Percentiles rank a stretch among this genome's conserved stretches.
Evolutionary conservation across 2,888 invertebrate genomes (phyloP).

Genomic region (Scaptomyza flava): DNA sequence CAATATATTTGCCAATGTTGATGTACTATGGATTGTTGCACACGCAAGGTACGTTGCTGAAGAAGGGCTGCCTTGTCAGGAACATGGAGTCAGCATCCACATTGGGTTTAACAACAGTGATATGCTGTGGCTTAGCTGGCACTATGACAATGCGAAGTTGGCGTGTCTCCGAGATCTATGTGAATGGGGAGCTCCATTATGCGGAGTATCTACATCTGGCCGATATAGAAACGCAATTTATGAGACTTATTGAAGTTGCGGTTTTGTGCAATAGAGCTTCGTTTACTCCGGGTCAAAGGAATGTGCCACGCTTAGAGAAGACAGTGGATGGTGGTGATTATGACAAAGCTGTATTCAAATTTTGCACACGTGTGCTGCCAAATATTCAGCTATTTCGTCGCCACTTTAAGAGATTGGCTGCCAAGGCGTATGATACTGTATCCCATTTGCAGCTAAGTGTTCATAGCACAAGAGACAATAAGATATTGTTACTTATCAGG

Average conservation of each 20-base stretch:
- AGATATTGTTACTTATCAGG: conserved; percentile 47
- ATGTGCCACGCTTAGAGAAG: conserved; percentile 41
- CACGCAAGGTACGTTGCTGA: background rate
- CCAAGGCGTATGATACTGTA: conserved; percentile 16
- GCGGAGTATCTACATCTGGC: rapidly evolving
- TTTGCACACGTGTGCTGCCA: conserved; percentile 9
- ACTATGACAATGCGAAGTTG: conserved; percentile 37
- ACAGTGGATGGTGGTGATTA: conserved; percentile 35
- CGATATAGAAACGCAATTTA: background rate
- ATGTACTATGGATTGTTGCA: conserved; percentile 39
- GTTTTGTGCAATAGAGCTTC: conserved; percentile 58
- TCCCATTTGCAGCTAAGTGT: conserved; percentile 48
- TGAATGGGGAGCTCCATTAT: conserved; percentile 17
- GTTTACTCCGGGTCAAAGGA: conserved; percentile 28
- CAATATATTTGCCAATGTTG: conserved; percentile 45
- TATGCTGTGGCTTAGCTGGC: conserved; percentile 42
- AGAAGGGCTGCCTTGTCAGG: conserved; percentile 28
- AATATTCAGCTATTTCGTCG: conserved; percentile 39
- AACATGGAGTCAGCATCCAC: conserved; percentile 52
- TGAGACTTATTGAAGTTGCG: conserved; percentile 34
- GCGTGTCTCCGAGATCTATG: conserved; percentile 55
- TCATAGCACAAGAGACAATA: conserved; percentile 18
- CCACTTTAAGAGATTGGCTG: conserved; percentile 29
- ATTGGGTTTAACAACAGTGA: conserved; percentile 57
- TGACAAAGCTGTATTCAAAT: conserved; percentile 49